Conservation (phyloP, 1,140 invertebrate species). For the Hypothenemus hampei region DNA sequence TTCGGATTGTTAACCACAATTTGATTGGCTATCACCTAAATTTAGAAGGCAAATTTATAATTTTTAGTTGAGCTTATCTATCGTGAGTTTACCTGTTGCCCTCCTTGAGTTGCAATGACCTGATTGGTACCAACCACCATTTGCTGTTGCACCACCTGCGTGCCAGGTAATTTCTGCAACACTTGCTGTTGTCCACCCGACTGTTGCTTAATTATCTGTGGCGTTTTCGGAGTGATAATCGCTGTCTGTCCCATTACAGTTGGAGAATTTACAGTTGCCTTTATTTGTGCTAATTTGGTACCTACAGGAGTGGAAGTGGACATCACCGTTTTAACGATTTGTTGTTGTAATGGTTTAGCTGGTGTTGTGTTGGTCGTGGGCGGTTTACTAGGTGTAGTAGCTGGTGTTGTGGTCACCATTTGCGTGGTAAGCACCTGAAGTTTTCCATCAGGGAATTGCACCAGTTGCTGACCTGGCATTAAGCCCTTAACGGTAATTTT, state of each 20-base stretch:
- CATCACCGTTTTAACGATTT: conserved; percentile 34
- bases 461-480: conserved; percentile 87
- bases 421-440: conserved; percentile 75
- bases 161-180: conserved; percentile 39
- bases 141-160: conserved; percentile 39
- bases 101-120: conserved; percentile 35
- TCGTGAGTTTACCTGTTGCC: conserved; percentile 41
- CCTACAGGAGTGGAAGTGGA: conserved; percentile 35
- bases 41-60: conserved; percentile 15
- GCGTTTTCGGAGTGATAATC: conserved; percentile 10
- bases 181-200: conserved; percentile 29
- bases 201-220: conserved; percentile 26
- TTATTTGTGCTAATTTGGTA: conserved; percentile 38
- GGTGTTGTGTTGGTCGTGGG: conserved; percentile 40
- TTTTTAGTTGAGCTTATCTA: conserved; percentile 10
- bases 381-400: conserved; percentile 24
- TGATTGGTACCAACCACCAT: conserved; percentile 40
- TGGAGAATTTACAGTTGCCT: conserved; percentile 24
- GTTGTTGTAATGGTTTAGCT: conserved; percentile 27
- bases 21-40: conserved; percentile 57
- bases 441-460: conserved; percentile 90
- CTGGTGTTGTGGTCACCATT: conserved; percentile 22
- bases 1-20: conserved; percentile 70
- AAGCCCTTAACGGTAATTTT: conserved; percentile 88
- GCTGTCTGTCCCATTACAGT: conserved; percentile 16